Percentiles rank a stretch among this genome's conserved stretches.
phyloP scores from a whole-genome alignment of 2,113 vertebrate species.

The Strigops habroptila region DNA sequence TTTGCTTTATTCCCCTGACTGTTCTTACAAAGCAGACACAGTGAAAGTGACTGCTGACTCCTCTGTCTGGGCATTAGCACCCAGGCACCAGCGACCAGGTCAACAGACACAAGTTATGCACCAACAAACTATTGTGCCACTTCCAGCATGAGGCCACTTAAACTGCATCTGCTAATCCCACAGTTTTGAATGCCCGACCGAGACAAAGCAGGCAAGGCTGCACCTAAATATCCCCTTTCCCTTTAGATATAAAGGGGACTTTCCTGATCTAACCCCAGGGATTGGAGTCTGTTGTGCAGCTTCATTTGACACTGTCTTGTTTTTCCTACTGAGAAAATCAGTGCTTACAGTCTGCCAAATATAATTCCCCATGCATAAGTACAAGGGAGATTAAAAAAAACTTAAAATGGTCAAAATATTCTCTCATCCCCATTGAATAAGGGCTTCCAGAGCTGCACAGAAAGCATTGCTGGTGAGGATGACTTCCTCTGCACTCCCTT shows the following conservation, averaged over 20 bases:
- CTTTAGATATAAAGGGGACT: not conserved
- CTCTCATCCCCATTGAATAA: not conserved
- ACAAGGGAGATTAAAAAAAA: not conserved
- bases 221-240: not conserved
- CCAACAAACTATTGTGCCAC: slow-evolving; percentile 32
- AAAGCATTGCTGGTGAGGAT: not conserved
- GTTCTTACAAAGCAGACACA: slow-evolving; percentile 14
- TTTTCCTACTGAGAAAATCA: slow-evolving; percentile 20
- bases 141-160: not conserved
- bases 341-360: not conserved
- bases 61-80: slow-evolving; percentile 61
- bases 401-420: not conserved
- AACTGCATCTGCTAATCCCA: slow-evolving; percentile 29
- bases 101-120: slow-evolving; percentile 47
- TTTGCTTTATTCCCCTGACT: slow-evolving; percentile 37
- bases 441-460: not conserved
- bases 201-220: slow-evolving; percentile 26
- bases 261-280: slow-evolving; percentile 30
- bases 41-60: slow-evolving; percentile 60
- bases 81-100: not conserved
- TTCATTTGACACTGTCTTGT: not conserved
- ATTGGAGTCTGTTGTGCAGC: not conserved
- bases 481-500: not conserved
- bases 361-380: not conserved
- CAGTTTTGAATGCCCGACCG: not conserved